Evolutionary conservation across 2,888 invertebrate genomes (phyloP), one percentile per base, ranked within the genome.

Genomic region (Mythimna impura): DNA sequence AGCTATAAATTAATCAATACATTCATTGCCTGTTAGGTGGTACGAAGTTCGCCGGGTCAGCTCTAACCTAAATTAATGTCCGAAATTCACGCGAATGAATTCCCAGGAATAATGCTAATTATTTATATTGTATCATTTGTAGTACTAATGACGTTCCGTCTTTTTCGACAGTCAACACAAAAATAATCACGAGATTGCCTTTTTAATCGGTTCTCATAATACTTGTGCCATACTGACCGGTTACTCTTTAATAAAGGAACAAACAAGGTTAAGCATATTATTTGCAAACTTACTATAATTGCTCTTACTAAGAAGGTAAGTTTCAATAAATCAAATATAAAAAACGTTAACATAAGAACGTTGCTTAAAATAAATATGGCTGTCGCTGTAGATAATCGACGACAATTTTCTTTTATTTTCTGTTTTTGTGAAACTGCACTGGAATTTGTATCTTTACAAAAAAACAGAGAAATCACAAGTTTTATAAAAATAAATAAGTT

Each of bases 281-380:
- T 62, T 34, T 75, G 76, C 30, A 76, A 17, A 5, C 68, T 55
- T 14, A 76, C 22, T 12, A 55, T 62, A 34, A 68, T 12, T 25
- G 55, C 69, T 52, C 77, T 12, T 10, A 50, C 50, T n/a, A 47
- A 30, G 0, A 76, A 17, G 9, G 50, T 40, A 9, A 75, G 10
- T 0, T 43, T 34, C 30, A 76, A 76, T 17, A 63, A 0, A 30
- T 73, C 73, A 79, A 67, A 73, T 30, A 79, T 43, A 22, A 73
- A 25, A 30, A 57, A 63, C 0, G 69, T 63, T 6, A 63, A 58
- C 9, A 76, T 43, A n/a, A 76, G 17, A 3, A 77, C 17, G 8
- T 77, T 69, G 22, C 76, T 64, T 12, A 77, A 64, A 50, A 76
- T 20, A 47, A 76, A 76, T 20, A 77, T 64, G 0, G 63, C 52